Evolutionary conservation across 2,888 invertebrate genomes (phyloP), one percentile per base, ranked within the genome.

Genomic region (Ametastegia equiseti): DNA sequence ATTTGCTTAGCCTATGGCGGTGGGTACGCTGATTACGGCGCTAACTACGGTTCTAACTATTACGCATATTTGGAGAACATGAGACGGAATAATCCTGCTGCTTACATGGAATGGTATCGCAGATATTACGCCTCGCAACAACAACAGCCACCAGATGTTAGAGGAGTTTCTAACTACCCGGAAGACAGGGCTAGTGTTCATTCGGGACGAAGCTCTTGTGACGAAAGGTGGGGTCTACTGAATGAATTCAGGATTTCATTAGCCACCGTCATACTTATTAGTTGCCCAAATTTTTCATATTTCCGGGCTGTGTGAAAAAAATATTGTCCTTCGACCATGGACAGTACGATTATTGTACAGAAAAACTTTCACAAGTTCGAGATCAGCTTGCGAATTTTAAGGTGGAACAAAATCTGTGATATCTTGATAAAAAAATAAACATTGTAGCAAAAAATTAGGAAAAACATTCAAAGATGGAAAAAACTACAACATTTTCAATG

Each of bases 201-300:
- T 93, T 97, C 97, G 23, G 97, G 97, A 69, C 94, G 96, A 86
- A 97, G 97, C 92, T 97, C 97, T 83, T 94, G 96, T 85, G 95
- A 96, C 90, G 96, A 95, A 63, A 94, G 95, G 93, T 94, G 92
- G 91, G 93, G 93, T 88, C 36, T 27, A 9, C 15, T n/a, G 2
- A 75, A 23, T 54, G 5, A 3, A 36, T 54, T 36, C 2, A 63
- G 6, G 33, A 69, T 69, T 63, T 81, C 7, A 13, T 33, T 23
- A 47, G 13, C 33, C 45, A 54, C 30, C 45, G 45, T 27, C 47
- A 36, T 30, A 30, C 7, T 15, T 39, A 15, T 71, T 45, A 45
- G 45, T 71, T 71, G 30, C 47, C 57, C 60, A 45, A 80, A 84
- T 60, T 54, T 80, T 65, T 39, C 7, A 23, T 19, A 27, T 78